Percentiles rank a stretch among this genome's conserved stretches.
Conservation (phyloP, 1,140 invertebrate genomes). For the Polyergus mexicanus region DNA sequence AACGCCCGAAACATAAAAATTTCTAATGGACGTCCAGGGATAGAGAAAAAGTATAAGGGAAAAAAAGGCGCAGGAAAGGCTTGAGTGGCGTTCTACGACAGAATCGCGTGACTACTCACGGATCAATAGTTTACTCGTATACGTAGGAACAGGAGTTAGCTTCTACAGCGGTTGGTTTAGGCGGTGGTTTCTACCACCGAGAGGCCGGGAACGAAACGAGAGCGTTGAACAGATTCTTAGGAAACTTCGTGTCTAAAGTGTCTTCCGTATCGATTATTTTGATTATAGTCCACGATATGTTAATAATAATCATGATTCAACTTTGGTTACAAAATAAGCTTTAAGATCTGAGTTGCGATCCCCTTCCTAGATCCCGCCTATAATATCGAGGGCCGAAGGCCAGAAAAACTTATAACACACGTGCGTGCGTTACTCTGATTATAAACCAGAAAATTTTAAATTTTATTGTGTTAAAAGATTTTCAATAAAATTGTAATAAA, state of each 20-base stretch:
- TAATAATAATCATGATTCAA: conserved; percentile 22
- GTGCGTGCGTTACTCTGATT: not conserved
- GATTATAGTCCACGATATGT: conserved; percentile 4
- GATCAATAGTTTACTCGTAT: conserved; percentile 84
- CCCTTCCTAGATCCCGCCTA: not conserved
- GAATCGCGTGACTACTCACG: conserved; percentile 85
- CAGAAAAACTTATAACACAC: not conserved
- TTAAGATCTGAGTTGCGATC: not conserved
- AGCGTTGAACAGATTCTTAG: conserved; percentile 26
- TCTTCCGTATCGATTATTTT: conserved; percentile 7
- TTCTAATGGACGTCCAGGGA: conserved; percentile 44
- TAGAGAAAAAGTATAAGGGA: conserved; percentile 44
- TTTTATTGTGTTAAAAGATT: not conserved
- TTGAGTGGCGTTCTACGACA: conserved; percentile 85
- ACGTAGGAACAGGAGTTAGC: conserved; percentile 68
- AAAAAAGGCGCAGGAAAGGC: conserved; percentile 80
- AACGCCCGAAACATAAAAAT: conserved; percentile 45
- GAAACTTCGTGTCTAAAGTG: conserved; percentile 5
- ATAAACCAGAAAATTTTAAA: not conserved
- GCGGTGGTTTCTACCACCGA: conserved; percentile 56
- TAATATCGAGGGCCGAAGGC: not conserved
- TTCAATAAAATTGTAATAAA: not conserved
- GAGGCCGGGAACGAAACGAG: conserved; percentile 52
- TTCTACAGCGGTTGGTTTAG: conserved; percentile 67
- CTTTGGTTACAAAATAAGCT: not conserved